Conservation (phyloP, 2,888 invertebrate species). For the Acleris holmiana region DNA sequence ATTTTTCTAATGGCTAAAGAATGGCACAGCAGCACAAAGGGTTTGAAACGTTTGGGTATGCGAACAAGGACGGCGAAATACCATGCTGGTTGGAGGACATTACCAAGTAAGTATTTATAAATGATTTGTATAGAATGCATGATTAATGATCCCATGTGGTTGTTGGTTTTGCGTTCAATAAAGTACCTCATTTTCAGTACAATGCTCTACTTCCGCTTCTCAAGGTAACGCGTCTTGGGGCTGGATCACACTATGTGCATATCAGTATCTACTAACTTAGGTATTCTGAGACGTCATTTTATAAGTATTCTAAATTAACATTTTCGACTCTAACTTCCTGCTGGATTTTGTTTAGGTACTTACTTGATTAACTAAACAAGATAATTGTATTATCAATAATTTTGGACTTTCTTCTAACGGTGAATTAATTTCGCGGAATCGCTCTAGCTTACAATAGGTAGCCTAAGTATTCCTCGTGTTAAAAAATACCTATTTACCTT, state of each 20-base stretch:
- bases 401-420: no score
- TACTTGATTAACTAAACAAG: no score
- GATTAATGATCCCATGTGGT: conserved; percentile 52
- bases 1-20: conserved; percentile 65
- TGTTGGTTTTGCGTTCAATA: conserved; percentile 45
- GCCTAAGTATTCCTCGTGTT: no score
- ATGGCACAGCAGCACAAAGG: conserved; percentile 73
- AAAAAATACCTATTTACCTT: no score
- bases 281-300: no score
- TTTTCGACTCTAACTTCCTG: no score
- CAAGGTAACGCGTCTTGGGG: conserved; percentile 51
- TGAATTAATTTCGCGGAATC: no score
- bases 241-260: conserved; percentile 14
- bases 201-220: conserved; percentile 55
- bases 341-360: no score
- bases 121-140: conserved; percentile 42
- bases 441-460: no score
- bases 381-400: no score
- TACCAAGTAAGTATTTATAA: conserved; percentile 65
- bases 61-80: conserved; percentile 60
- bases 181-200: conserved; percentile 43
- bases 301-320: no score
- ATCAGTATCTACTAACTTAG: no score
- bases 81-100: conserved; percentile 76
- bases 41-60: conserved; percentile 64